A percentile compares a stretch with the other conserved stretches of the same genome.
Conservation (phyloP, 2,888 invertebrate genomes). For the Dilophus febrilis region DNA sequence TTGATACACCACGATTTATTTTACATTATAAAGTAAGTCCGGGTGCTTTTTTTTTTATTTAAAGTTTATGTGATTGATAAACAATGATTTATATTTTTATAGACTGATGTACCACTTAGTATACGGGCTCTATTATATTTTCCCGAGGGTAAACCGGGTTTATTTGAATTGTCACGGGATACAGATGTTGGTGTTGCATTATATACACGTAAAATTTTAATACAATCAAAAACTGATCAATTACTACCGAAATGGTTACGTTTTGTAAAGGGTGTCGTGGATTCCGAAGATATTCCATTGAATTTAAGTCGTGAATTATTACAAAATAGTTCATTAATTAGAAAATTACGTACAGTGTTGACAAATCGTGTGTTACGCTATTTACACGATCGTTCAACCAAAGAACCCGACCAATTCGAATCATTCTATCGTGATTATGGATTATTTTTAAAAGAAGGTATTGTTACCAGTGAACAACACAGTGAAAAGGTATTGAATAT, state of each 20-base stretch:
- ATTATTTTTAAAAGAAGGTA: constrained; percentile 87
- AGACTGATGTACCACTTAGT: constrained; percentile 58
- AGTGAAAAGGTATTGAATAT: constrained; percentile 68
- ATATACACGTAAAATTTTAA: constrained; percentile 83
- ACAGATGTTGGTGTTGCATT: constrained; percentile 71
- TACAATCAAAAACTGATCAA: constrained; percentile 79
- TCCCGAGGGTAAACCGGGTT: constrained; percentile 80
- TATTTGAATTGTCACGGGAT: constrained; percentile 81
- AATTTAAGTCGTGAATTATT: constrained; percentile 90
- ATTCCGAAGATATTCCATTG: constrained; percentile 95
- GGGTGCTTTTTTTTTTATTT: neutral
- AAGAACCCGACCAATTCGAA: constrained; percentile 63
- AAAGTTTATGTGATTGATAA: neutral
- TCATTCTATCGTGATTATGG: constrained; percentile 86
- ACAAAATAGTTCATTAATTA: constrained; percentile 84
- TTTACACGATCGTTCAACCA: constrained; percentile 66
- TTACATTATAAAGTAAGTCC: constrained; percentile 59
- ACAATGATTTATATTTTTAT: neutral
- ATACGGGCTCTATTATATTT: constrained; percentile 83
- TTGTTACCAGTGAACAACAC: constrained; percentile 67
- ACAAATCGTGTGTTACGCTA: constrained; percentile 71
- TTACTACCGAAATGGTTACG: constrained; percentile 88
- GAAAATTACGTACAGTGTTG: constrained; percentile 68
- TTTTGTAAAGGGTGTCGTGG: constrained; percentile 93
- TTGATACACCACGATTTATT: constrained; percentile 74